Evolutionary conservation across 2,113 vertebrate genomes (phyloP), one percentile per base, ranked within the genome.

Genomic region (Myiagra hebetior): DNA sequence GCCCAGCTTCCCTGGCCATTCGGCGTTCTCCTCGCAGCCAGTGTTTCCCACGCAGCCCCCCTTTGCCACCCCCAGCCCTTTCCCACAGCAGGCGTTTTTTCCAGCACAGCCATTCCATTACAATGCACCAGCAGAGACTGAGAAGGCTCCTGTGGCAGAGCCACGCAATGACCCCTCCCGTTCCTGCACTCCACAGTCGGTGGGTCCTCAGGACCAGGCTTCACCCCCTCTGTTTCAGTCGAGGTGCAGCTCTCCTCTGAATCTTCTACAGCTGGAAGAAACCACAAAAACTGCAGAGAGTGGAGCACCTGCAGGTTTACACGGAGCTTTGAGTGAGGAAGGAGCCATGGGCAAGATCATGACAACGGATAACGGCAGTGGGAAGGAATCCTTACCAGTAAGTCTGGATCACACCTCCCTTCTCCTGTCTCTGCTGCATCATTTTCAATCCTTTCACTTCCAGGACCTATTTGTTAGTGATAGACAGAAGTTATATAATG

Each of bases 251-350:
- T 99, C 99, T 4, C 99, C 99, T 2, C 97, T 99, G 77, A 99
- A 99, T 73, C 98, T 99, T 60, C 98, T 99, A 6, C 99, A 99
- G 89, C 97, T 99, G 96, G 99, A 99, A 79, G 99, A 99, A 81
- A 98, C 97, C 3, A 98, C 98, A 5, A 98, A 98, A 98, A 95
- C 97, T 41, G 79, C 97, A 13, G 89, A 98, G 82, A 57, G 86
- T 8, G 35, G 82, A 21, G 86, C 95, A n/a, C 85, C 94, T 3
- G 57, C 21, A 0, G 75, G 78, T 12, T 74, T 96, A 3, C 95
- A 95, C 6, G 95, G 85, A 86, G 79, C 57, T 69, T 24, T 83
- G 64, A 92, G 39, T 8, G 94, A 98, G 86, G 98, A 97, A 60
- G 95, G 96, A 94, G 96, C 97, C 79, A 93, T 75, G 4, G 81